Conservation (phyloP, 2,797 vertebrate genomes). For the Anabas testudineus region DNA sequence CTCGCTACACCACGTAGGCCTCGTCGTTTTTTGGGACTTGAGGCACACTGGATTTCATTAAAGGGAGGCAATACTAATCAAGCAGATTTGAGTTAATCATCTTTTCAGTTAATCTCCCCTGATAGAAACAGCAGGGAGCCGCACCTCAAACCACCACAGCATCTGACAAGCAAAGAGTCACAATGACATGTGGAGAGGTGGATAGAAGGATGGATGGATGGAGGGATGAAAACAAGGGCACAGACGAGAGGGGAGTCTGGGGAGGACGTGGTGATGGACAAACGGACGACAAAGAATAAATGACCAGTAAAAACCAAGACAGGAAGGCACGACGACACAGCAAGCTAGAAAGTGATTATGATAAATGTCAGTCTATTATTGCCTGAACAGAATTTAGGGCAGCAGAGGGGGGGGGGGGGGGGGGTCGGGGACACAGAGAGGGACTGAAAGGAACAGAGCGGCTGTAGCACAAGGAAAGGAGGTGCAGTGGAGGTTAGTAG, state of each 20-base stretch:
- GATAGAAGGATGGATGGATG: not conserved
- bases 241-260: not conserved
- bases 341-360: conserved; percentile 64
- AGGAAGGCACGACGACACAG: conserved; percentile 20
- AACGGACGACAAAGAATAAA: conserved; percentile 13
- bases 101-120: conserved; percentile 46
- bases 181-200: not conserved
- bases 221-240: not conserved
- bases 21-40: not conserved
- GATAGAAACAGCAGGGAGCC: conserved; percentile 25
- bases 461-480: conserved; percentile 3
- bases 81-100: conserved; percentile 51
- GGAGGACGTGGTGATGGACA: conserved; percentile 9
- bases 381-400: conserved; percentile 70
- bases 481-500: conserved; percentile 53
- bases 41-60: conserved; percentile 48
- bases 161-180: conserved; percentile 3
- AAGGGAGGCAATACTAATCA: conserved; percentile 42
- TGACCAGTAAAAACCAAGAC: conserved; percentile 30
- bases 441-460: conserved; percentile 13
- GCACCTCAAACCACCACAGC: conserved; percentile 17
- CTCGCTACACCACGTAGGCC: not conserved
- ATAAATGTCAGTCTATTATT: conserved; percentile 77
- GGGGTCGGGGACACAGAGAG: no score
- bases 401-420: conserved; percentile 18